Conservation (phyloP, 2,888 invertebrate genomes). For the Caenorhabditis virilis region DNA sequence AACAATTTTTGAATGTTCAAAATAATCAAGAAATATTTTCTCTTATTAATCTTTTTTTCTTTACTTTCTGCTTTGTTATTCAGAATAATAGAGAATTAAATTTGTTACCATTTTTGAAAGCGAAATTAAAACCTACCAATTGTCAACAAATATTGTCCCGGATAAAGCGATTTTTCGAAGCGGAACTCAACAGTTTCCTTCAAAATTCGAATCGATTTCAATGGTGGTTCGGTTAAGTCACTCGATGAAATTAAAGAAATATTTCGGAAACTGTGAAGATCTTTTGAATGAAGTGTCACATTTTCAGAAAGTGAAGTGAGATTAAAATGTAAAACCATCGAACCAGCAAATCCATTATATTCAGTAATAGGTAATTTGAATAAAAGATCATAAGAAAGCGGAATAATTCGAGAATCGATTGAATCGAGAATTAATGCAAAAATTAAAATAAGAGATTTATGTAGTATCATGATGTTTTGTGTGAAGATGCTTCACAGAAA, state of each 20-base stretch:
- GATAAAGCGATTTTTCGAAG: slow-evolving; percentile 22
- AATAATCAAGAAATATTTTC: too few relatives aligned
- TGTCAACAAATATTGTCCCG: slow-evolving; percentile 47
- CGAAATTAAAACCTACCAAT: slow-evolving; percentile 25
- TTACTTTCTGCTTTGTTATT: too few relatives aligned
- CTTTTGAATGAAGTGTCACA: slow-evolving; percentile 39
- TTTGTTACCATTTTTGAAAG: too few relatives aligned
- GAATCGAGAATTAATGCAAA: too few relatives aligned
- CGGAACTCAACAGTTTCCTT: slow-evolving; percentile 38
- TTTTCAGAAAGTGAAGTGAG: slow-evolving; percentile 24
- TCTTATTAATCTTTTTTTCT: not conserved
- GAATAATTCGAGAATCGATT: slow-evolving; percentile 22
- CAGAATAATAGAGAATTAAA: too few relatives aligned
- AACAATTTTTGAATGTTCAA: too few relatives aligned
- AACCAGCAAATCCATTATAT: slow-evolving; percentile 41
- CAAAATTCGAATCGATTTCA: slow-evolving; percentile 41
- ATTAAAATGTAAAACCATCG: slow-evolving; percentile 44
- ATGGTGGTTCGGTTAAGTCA: slow-evolving; percentile 28
- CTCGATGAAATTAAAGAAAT: slow-evolving; percentile 39
- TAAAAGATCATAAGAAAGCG: slow-evolving; percentile 43
- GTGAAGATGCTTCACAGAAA: too few relatives aligned
- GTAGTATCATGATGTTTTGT: too few relatives aligned
- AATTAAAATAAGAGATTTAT: too few relatives aligned
- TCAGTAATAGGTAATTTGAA: slow-evolving; percentile 42
- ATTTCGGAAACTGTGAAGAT: slow-evolving; percentile 46